These are phyloP conservation scores for Sitodiplosis mosellana DNA, from an alignment of 1,140 invertebrate species.

Conservation along the genomic window DNA sequence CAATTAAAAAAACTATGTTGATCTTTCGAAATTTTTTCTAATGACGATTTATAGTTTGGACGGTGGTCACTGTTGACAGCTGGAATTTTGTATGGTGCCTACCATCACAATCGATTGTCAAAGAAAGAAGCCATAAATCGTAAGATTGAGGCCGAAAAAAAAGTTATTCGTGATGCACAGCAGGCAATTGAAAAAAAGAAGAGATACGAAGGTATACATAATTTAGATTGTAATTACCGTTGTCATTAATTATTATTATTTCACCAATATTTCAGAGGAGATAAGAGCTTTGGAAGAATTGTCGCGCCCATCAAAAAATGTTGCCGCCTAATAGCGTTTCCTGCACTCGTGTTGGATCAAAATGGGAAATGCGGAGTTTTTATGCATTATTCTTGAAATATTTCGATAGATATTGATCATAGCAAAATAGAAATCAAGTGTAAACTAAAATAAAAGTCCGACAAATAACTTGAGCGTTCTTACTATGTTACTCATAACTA, in stretches of 20 bases:
- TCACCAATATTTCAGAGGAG: conserved; percentile 8
- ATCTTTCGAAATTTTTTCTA: neutral
- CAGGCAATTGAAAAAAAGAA: conserved; percentile 43
- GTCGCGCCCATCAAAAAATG: conserved; percentile 10
- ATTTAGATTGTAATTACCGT: neutral
- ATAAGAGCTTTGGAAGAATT: conserved; percentile 16
- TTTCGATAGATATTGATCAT: neutral
- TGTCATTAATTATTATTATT: neutral
- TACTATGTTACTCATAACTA: too few species aligned
- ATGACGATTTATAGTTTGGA: conserved; percentile 28
- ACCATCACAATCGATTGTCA: conserved; percentile 43
- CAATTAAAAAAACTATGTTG: neutral
- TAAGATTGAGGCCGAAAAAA: conserved; percentile 43
- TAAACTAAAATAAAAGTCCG: neutral
- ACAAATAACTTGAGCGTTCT: too few species aligned
- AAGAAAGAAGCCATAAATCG: conserved; percentile 43
- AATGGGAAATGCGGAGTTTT: neutral
- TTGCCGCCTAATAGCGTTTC: neutral
- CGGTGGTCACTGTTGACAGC: conserved; percentile 48
- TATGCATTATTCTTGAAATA: neutral
- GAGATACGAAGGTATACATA: conserved; percentile 31
- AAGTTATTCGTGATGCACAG: conserved; percentile 45
- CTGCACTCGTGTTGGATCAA: neutral
- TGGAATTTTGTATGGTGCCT: conserved; percentile 48
- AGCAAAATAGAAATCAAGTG: neutral